phyloP scores from a whole-genome alignment of 2,888 invertebrate species.

The Euzophera pinguis region DNA sequence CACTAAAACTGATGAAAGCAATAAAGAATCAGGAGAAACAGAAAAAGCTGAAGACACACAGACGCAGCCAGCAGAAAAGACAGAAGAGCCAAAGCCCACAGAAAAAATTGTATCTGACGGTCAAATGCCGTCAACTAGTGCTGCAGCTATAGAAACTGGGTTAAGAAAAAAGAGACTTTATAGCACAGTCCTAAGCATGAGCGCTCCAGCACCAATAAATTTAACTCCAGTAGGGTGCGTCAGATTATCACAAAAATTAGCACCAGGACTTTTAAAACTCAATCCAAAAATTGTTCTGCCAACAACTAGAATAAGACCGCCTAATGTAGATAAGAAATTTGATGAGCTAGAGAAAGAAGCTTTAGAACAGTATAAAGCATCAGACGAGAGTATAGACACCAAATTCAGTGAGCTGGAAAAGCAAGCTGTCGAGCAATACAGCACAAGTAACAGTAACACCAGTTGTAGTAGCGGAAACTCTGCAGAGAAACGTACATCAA shows the following conservation, averaged over 20 bases:
- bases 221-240: conserved; percentile 49
- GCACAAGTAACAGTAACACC: conserved; percentile 70
- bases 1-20: conserved; percentile 24
- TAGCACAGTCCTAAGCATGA: conserved; percentile 75
- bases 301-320: conserved; percentile 48
- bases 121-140: conserved; percentile 56
- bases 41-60: conserved; percentile 26
- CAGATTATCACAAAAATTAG: conserved; percentile 58
- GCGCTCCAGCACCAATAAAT: conserved; percentile 55
- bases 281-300: conserved; percentile 64
- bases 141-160: conserved; percentile 48
- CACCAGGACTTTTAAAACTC: conserved; percentile 63
- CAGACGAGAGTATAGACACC: conserved; percentile 77
- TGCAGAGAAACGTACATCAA: conserved; percentile 48
- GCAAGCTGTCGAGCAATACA: conserved; percentile 84
- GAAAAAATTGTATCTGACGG: conserved; percentile 44
- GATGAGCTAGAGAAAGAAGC: conserved; percentile 82
- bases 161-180: conserved; percentile 70
- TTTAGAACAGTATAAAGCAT: conserved; percentile 80
- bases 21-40: conserved; percentile 25
- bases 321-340: conserved; percentile 60
- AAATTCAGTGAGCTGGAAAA: conserved; percentile 82
- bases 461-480: conserved; percentile 71
- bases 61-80: conserved; percentile 27
- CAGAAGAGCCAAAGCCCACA: conserved; percentile 33